phyloP scores from a whole-genome alignment of 2,888 invertebrate species.

The Phortica okadai region DNA sequence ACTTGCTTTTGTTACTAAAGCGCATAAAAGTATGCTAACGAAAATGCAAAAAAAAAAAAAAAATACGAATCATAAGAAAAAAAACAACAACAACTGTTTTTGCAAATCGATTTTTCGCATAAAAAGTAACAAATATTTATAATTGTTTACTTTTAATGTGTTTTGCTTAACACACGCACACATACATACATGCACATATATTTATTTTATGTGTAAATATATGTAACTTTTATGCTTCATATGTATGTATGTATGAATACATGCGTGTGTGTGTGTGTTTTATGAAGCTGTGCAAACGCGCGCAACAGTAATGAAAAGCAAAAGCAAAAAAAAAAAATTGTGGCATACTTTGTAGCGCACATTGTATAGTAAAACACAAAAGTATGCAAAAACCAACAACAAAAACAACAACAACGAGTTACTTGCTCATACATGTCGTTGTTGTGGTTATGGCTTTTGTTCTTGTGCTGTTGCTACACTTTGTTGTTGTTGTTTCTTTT shows the following conservation, averaged over 20 bases:
- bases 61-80: slow-evolving; percentile 17
- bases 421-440: not conserved
- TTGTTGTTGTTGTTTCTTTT: not conserved
- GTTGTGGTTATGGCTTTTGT: not conserved
- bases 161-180: slow-evolving; percentile 3
- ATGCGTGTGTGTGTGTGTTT: slow-evolving; percentile 26
- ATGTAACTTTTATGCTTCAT: slow-evolving; percentile 21
- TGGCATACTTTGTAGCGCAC: slow-evolving; percentile 61
- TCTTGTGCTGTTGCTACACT: not conserved
- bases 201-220: no score
- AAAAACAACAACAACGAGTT: slow-evolving; percentile 35
- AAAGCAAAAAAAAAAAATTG: slow-evolving; percentile 53
- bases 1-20: no score
- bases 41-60: no score
- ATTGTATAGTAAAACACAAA: slow-evolving; percentile 22
- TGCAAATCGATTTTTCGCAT: no score
- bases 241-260: not conserved
- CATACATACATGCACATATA: no score
- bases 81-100: no score
- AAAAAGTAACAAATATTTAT: slow-evolving; percentile 38
- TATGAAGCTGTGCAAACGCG: slow-evolving; percentile 44
- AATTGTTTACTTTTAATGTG: slow-evolving; percentile 65
- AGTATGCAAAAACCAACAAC: slow-evolving; percentile 59
- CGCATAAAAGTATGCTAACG: no score
- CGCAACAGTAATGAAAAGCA: slow-evolving; percentile 62